Conservation (phyloP, 2,797 vertebrate genomes). For the Melanotaenia nigrans region DNA sequence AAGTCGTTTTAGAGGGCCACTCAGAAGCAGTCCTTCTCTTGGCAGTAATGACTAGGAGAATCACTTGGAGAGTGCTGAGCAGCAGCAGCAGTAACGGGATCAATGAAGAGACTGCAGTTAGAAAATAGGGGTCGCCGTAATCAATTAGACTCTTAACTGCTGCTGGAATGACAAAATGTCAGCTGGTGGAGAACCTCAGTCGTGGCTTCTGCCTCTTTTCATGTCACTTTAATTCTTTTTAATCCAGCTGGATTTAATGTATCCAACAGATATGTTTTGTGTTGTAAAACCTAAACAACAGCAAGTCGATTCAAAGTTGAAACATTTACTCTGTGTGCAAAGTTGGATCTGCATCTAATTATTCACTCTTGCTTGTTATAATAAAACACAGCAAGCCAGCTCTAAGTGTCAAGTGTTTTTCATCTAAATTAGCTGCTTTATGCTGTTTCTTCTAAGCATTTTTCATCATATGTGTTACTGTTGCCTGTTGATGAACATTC, state of each 20-base stretch:
- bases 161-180: slow-evolving; percentile 46
- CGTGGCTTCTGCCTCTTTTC: neutral
- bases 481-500: slow-evolving; percentile 8
- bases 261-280: slow-evolving; percentile 11
- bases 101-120: slow-evolving; percentile 64
- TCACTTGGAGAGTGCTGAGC: slow-evolving; percentile 47
- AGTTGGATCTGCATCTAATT: slow-evolving; percentile 16
- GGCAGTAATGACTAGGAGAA: slow-evolving; percentile 56
- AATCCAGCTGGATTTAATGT: slow-evolving; percentile 11
- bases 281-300: neutral
- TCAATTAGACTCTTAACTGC: slow-evolving; percentile 66
- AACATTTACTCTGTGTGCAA: slow-evolving; percentile 3
- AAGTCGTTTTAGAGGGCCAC: slow-evolving; percentile 18
- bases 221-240: neutral
- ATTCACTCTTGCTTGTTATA: slow-evolving; percentile 19
- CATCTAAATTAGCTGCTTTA: slow-evolving; percentile 25
- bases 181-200: slow-evolving; percentile 4
- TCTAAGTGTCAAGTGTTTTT: slow-evolving; percentile 18
- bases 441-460: neutral
- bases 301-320: neutral
- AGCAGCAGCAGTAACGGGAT: slow-evolving; percentile 61
- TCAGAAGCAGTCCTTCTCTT: slow-evolving; percentile 25
- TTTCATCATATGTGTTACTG: neutral
- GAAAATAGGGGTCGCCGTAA: slow-evolving; percentile 59
- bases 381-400: neutral